Base-by-base conservation (phyloP, 2,113 vertebrate genomes). In the Strigops habroptila region DNA sequence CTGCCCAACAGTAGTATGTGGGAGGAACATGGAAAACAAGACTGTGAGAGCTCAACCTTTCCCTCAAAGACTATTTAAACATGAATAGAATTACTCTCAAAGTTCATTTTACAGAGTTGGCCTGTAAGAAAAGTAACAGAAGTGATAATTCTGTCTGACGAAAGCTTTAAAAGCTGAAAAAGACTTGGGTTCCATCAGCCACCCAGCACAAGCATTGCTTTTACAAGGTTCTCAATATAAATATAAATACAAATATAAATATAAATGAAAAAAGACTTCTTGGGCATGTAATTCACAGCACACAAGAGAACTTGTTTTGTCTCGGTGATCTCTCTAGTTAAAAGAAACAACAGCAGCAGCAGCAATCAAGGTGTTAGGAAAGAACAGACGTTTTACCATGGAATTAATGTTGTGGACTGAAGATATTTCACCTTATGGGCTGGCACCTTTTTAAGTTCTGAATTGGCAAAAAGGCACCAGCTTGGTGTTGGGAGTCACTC, bases 401-500 rank as follows among this genome's bases (percentile, higher is more conserved):
- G 77, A 94, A 86, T 93, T 96, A 90, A 94, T 94, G 93, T 94
- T 89, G 93, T 41, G 88, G 75, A 94, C 86, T 82, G 86, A 92
- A 91, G 86, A 95, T 91, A 92, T 91, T 96, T 93, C 94, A 93
- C 88, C 81, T 96, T 87, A 92, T 90, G 84, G 88, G 82, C 73
- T 95, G 73, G 75, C 88, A 92, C 76, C 71, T 93, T 95, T 95
- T 82, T 78, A 94, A 63, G 80, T 89, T 91, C 76, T 90, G 81
- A 93, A 89, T 85, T 91, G 91, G 86, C 90, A 93, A 93, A 95
- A 95, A 95, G 79, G 59, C 67, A 82, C 63, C 92, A 96, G 91
- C 53, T 94, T 86, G 90, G 84, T 82, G 91, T 67, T 86, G 88
- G 65, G 89, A 97, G 85, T 93, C 92, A 92, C 92, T 92, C 95